Base-by-base conservation (phyloP, 1,140 invertebrate genomes). In the Wasmannia auropunctata region DNA sequence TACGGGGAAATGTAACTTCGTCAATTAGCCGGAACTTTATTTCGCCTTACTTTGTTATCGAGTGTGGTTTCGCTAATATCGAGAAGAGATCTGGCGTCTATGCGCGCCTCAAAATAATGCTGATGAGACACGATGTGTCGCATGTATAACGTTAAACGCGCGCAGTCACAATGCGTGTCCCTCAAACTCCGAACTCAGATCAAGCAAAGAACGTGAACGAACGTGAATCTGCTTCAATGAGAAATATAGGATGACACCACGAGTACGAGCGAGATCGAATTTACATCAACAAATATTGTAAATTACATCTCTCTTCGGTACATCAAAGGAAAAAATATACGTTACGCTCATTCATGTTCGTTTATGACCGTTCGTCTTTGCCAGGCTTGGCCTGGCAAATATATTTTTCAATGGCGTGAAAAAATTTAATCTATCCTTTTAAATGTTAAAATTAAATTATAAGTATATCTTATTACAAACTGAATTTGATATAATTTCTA, bases 11-110 rank as follows among this genome's bases (percentile, higher is more conserved):
- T 65, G 72, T 87, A 74, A 88, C 85, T 75, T 56, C n/a, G 37
- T 40, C 87, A 74, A 69, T 87, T 51, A 46, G 19, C 19, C 14
- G 37, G 56, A 85, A 85, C 67, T 88, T 85, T 75, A 85, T 88
- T 88, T 88, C 49, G 5, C 49, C 28, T 60, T 60, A 72, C 69
- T 86, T 63, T 22, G 25, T 81, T 72, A 72, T 83, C 70, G 40
- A 54, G 54, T 58, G 51, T 19, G 51, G 79, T 58, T 74, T 34
- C 28, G 14, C 37, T 72, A 46, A 67, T 77, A 58, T 72, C 51
- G 49, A 56, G 25, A 58, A 58, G 51, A 83, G 25, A 70, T 72
- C 49, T 58, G 49, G 11, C 19, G 16, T 31, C 34, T 14, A 6
- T 58, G 11, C 16, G 8, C 40, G 31, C 25, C 8, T 43, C n/a